Evolutionary conservation across 2,113 vertebrate species (phyloP).

Genomic region (Oreochromis spilurus): DNA sequence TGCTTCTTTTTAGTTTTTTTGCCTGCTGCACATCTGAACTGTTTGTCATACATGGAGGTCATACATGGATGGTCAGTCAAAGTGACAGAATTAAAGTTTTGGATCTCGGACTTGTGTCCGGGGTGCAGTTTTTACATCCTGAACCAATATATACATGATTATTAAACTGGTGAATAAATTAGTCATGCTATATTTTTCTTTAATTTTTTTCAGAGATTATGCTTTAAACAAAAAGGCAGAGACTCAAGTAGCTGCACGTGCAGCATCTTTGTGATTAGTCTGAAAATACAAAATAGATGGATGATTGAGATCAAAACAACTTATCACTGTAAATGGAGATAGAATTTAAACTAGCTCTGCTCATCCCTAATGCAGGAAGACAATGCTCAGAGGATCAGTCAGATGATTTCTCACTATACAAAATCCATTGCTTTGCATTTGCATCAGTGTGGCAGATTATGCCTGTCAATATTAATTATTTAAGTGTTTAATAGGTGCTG

Average conservation of each 20-base stretch:
- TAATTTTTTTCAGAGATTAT: not conserved
- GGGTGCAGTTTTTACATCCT: not conserved
- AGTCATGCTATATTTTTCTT: not conserved
- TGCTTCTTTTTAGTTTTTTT: not conserved
- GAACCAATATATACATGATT: not conserved
- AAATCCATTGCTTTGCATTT: not conserved
- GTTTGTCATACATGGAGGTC: not conserved
- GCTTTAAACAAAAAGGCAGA: not conserved
- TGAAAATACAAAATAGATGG: not conserved
- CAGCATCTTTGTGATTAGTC: not conserved
- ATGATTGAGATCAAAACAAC: not conserved
- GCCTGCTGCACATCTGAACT: not conserved
- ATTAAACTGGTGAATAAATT: not conserved
- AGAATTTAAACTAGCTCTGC: not conserved
- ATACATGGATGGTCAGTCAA: not conserved
- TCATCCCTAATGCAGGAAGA: not conserved
- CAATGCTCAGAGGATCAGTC: not conserved
- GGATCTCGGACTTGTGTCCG: not conserved
- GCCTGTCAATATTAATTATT: not conserved
- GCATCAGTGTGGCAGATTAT: not conserved
- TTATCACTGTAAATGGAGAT: not conserved
- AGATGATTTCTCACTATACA: not conserved
- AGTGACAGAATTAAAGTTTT: not conserved
- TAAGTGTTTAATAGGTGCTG: not conserved
- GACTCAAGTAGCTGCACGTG: not conserved